phyloP scores from a whole-genome alignment of 2,888 invertebrate genomes.

The Tachina fera region DNA sequence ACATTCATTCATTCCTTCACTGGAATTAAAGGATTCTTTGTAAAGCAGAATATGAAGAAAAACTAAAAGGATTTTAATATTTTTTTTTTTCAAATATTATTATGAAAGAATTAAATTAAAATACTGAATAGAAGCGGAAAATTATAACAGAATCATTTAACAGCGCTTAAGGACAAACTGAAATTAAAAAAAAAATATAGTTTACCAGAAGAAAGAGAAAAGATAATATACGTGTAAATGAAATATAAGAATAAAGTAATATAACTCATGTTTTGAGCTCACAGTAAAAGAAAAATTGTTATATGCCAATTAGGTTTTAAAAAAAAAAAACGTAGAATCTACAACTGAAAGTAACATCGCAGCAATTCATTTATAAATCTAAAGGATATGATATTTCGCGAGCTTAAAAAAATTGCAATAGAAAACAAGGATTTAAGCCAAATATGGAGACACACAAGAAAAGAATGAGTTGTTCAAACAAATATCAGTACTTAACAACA shows the following conservation, averaged over 20 bases:
- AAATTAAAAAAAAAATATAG: not conserved
- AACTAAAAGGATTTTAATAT: conserved; percentile 50
- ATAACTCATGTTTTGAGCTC: conserved; percentile 10
- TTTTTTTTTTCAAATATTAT: conserved; percentile 70
- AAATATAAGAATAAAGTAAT: conserved; percentile 5
- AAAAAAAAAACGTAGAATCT: not conserved
- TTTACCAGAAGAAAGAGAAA: not conserved
- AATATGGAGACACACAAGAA: conserved; percentile 12
- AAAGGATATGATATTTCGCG: conserved; percentile 27
- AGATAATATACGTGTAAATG: not conserved
- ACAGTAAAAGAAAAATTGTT: conserved; percentile 40
- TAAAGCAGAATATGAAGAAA: conserved; percentile 3
- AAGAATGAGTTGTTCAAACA: conserved; percentile 33
- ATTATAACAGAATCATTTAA: conserved; percentile 74
- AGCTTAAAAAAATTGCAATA: not conserved
- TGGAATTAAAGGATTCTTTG: not conserved
- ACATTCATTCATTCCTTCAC: not conserved
- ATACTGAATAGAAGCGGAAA: conserved; percentile 79
- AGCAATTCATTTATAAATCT: conserved; percentile 4
- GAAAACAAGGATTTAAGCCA: conserved; percentile 19
- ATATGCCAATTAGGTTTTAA: conserved; percentile 29
- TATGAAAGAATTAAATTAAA: conserved; percentile 78
- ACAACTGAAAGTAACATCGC: conserved; percentile 14
- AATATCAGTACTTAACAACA: conserved; percentile 44
- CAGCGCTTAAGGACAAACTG: conserved; percentile 50